phyloP scores from a whole-genome alignment of 2,888 invertebrate genomes.

The Monochamus alternatus region DNA sequence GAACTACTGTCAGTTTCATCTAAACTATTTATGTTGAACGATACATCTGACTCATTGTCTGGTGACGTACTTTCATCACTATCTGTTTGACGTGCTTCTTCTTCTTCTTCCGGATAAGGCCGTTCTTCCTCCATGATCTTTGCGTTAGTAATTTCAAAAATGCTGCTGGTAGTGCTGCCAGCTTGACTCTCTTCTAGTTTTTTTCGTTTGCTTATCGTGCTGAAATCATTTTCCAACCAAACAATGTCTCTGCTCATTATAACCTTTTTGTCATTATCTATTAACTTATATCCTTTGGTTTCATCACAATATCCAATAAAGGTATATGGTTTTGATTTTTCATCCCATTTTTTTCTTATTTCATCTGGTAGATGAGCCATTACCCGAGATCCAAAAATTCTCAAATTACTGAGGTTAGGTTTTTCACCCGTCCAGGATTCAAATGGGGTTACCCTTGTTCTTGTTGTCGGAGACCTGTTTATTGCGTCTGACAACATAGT shows the following conservation, averaged over 20 bases:
- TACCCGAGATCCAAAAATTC: neutral
- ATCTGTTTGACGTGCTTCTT: neutral
- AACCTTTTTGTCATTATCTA: neutral
- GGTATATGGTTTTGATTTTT: neutral
- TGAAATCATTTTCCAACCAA: neutral
- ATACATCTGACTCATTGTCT: neutral
- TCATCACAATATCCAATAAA: constrained; percentile 9
- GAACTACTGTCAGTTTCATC: neutral
- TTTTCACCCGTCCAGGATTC: neutral
- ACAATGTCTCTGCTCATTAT: neutral
- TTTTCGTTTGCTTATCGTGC: neutral
- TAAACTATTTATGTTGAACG: neutral
- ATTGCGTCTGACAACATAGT: constrained; percentile 15
- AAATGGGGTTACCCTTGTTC: neutral
- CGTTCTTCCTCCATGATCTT: neutral
- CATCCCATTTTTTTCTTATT: constrained; percentile 2
- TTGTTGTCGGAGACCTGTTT: neutral
- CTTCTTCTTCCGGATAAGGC: neutral
- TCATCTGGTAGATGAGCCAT: constrained; percentile 1
- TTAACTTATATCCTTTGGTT: neutral
- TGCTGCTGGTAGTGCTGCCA: neutral
- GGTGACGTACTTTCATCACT: neutral
- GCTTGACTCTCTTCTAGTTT: neutral
- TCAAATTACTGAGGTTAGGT: neutral
- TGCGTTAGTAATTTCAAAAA: neutral